Evolutionary conservation across 2,888 invertebrate species (phyloP), one percentile per base, ranked within the genome.

Genomic region (Sesia bembeciformis): DNA sequence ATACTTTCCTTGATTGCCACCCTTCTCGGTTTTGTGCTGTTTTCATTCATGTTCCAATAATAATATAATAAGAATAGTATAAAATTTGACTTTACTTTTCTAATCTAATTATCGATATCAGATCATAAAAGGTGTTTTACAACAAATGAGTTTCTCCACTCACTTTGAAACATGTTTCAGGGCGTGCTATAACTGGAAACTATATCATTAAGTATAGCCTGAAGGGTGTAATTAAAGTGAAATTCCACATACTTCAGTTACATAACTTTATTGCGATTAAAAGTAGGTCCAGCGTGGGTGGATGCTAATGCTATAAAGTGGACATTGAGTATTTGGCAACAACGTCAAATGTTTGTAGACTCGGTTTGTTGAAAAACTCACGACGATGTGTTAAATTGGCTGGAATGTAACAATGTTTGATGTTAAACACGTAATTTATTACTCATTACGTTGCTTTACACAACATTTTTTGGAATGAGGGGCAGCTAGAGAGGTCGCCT

Each of bases 301-400:
- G n/a, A 23, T 23, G 23, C 8, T 8, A 46, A 46, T 46, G 46
- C 46, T 46, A 46, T 46, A 46, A 46, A 46, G 46, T 46, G 46
- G 23, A 23, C 46, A 8, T 46, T 43, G n/a, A 23, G 46, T 23
- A 46, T 46, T 72, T 73, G 64, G 68, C 68, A 68, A 73, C 68
- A 68, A 65, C 65, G 70, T 57, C 62, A 67, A 67, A 65, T 81
- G 66, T 84, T 84, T 84, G 76, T 74, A 51, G 55, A 61, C 56
- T 67, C 61, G 68, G 78, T 83, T 81, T 78, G 77, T 75, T 68
- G 70, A 74, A 80, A 78, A 79, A 71, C 56, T 81, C 70, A 64
- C 81, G 67, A 62, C 68, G 61, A 77, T 66, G 68, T 81, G 81
- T 74, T 76, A 80, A 79, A 72, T 73, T 66, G 70, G 61, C 63